Conservation (phyloP, 2,888 invertebrate species). For the Cataglyphis altisquamis region DNA sequence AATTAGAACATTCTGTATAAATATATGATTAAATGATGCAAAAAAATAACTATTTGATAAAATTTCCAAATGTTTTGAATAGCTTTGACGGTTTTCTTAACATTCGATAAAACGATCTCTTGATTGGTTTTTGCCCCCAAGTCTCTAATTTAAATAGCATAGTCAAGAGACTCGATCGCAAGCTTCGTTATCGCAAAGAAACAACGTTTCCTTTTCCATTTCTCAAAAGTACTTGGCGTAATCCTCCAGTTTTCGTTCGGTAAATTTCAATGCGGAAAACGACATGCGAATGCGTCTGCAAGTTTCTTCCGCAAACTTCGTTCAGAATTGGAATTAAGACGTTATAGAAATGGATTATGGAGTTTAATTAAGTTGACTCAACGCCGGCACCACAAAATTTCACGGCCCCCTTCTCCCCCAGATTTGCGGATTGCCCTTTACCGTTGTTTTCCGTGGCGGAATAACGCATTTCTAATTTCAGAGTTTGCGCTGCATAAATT, state of each 20-base stretch:
- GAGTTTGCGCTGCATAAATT: constrained; percentile 45
- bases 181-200: constrained; percentile 49
- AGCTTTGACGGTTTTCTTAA: constrained; percentile 9
- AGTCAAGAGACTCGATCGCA: constrained; percentile 27
- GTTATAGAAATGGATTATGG: constrained; percentile 78
- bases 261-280: constrained; percentile 67
- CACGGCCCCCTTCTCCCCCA: background rate
- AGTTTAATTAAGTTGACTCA: constrained; percentile 78
- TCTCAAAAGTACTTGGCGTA: constrained; percentile 59
- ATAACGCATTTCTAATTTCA: constrained; percentile 57
- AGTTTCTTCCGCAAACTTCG: constrained; percentile 63
- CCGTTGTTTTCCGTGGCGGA: constrained; percentile 54
- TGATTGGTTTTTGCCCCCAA: background rate
- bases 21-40: background rate
- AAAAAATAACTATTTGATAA: constrained; percentile 4
- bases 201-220: constrained; percentile 72
- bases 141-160: constrained; percentile 42
- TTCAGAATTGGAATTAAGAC: constrained; percentile 71
- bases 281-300: constrained; percentile 71
- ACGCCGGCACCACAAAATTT: constrained; percentile 68
- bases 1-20: background rate
- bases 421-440: constrained; percentile 54
- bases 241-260: constrained; percentile 62
- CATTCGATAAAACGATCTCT: constrained; percentile 12
- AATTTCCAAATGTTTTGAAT: background rate